These are phyloP conservation scores for Cephus rjabovi DNA, from an alignment of 2,888 invertebrate species.

Conservation along the genomic window DNA sequence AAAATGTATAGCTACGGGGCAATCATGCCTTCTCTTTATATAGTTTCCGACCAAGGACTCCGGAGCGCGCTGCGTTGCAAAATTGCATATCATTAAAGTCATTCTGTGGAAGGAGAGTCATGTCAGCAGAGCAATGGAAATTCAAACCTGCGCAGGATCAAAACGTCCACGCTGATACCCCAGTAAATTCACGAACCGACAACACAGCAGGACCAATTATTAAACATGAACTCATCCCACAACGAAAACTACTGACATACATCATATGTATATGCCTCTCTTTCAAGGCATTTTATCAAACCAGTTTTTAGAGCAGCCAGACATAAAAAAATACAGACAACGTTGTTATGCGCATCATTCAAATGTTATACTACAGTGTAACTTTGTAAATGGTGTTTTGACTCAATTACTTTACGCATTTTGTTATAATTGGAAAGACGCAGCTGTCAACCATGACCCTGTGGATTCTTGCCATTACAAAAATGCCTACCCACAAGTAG, in stretches of 20 bases:
- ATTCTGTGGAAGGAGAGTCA: slow-evolving; percentile 45
- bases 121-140: background rate
- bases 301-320: background rate
- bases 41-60: slow-evolving; percentile 64
- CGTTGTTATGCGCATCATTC: background rate
- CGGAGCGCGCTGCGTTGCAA: slow-evolving; percentile 55
- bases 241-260: background rate
- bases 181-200: background rate
- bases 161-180: background rate
- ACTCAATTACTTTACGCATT: background rate
- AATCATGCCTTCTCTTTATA: slow-evolving; percentile 63
- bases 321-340: background rate
- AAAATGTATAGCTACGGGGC: slow-evolving; percentile 55
- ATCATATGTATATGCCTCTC: background rate
- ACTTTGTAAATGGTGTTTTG: background rate
- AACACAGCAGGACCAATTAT: background rate
- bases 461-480: background rate
- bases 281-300: background rate
- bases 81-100: slow-evolving; percentile 62
- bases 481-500: background rate
- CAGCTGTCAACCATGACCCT: background rate
- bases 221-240: background rate
- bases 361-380: background rate
- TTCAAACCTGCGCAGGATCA: background rate
- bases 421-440: background rate